A percentile compares a stretch with the other conserved stretches of the same genome.
Evolutionary conservation across 1,140 invertebrate species (phyloP).

Genomic region (Drosophila jambulina): DNA sequence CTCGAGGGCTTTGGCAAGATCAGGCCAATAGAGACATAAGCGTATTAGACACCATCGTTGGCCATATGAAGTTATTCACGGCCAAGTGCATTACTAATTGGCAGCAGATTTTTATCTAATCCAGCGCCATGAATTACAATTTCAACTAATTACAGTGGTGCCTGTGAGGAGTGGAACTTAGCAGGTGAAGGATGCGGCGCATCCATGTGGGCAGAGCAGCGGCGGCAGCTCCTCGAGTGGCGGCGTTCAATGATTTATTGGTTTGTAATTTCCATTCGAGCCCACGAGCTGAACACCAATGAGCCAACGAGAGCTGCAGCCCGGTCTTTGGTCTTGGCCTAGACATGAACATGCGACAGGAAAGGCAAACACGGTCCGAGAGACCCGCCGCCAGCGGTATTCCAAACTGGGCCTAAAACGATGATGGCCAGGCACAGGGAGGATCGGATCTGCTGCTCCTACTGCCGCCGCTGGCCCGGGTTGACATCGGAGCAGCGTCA

Average conservation of each 20-base stretch:
- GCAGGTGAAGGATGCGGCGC: constrained; percentile 40
- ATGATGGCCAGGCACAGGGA: constrained; percentile 61
- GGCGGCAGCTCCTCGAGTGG: constrained; percentile 25
- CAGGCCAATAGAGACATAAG: constrained; percentile 62
- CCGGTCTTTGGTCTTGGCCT: constrained; percentile 30
- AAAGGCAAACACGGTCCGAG: constrained; percentile 70
- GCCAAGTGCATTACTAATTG: constrained; percentile 77
- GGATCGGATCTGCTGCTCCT: background rate
- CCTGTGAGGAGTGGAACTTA: constrained; percentile 41
- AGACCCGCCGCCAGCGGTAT: constrained; percentile 61
- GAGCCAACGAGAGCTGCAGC: constrained; percentile 21
- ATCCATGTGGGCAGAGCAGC: constrained; percentile 42
- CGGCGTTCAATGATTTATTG: constrained; percentile 74
- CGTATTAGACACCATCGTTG: constrained; percentile 54
- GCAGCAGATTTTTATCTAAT: constrained; percentile 82
- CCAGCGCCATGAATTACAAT: constrained; percentile 81
- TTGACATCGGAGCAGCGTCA: constrained; percentile 76
- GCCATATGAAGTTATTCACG: constrained; percentile 70
- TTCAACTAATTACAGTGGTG: constrained; percentile 77
- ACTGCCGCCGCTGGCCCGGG: constrained; percentile 11
- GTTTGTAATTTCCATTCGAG: constrained; percentile 81
- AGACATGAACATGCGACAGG: constrained; percentile 76
- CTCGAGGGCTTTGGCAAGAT: constrained; percentile 2
- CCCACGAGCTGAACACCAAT: constrained; percentile 75
- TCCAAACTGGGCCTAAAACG: constrained; percentile 73